Evolutionary conservation across 2,797 vertebrate genomes (phyloP), one percentile per base, ranked within the genome.

Genomic region (Helarctos malayanus): DNA sequence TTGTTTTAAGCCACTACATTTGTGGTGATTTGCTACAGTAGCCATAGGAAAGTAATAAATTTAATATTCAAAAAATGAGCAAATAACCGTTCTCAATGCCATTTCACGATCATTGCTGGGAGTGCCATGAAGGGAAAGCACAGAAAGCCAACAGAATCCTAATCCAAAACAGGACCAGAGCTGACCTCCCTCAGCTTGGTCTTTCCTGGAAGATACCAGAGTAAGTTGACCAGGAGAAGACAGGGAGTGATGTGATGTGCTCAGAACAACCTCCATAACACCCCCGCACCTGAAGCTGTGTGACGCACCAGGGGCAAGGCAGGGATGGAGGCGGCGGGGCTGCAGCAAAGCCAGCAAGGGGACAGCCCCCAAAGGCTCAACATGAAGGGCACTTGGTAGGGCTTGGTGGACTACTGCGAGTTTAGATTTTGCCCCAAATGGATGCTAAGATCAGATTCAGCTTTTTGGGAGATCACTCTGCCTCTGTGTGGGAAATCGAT

Each of bases 61-160:
- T 29, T 23, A 84, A 35, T 47, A 83, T 9, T 16, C 25, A 13
- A 54, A 19, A 61, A n/a, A 45, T 27, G 29, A 81, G 5, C 47
- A 57, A 49, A 61, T 45, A 49, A 76, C 61, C 52, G 76, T 21
- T 88, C 38, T 6, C n/a, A 41, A 71, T 13, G 29, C 35, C 18
- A 1, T n/a, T 54, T 81, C 87, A 69, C 3, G 8, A 5, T 84
- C 29, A 3, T 35, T 15, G 59, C 11, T 68, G 75, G 56, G 9
- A 16, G 3, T 18, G 7, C 18, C 69, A 1, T 19, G 35, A 80
- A 52, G n/a, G 21, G 23, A 91, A 71, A 49, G 38, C 63, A 49
- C 14, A 88, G 52, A 54, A 49, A 0, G 12, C n/a, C 18, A 38
- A 0, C 0, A 49, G 68, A 82, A 19, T 7, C 0, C 2, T 4